These are phyloP conservation scores for Scolopax mira DNA, from an alignment of 2,113 vertebrate species.

Conservation along the genomic window DNA sequence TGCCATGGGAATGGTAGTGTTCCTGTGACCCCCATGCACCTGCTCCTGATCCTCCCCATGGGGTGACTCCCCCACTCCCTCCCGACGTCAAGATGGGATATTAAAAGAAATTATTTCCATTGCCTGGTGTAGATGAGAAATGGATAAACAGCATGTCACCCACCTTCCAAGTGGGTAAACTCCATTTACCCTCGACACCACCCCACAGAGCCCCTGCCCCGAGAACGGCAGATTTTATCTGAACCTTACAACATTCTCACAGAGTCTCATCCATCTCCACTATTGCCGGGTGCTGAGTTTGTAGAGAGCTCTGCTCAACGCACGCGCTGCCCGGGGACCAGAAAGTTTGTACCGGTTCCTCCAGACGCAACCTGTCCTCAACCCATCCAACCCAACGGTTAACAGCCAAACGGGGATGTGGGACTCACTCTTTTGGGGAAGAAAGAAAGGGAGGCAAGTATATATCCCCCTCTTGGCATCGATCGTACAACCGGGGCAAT, in stretches of 20 bases:
- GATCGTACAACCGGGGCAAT: accelerated
- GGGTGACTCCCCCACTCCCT: background rate
- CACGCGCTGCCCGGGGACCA: accelerated
- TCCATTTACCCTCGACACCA: constrained; percentile 42
- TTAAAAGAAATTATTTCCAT: constrained; percentile 37
- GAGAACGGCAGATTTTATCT: constrained; percentile 46
- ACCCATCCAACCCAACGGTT: too few relatives aligned
- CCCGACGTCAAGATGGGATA: background rate
- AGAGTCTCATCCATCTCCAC: constrained; percentile 39
- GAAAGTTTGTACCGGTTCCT: background rate
- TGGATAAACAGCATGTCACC: constrained; percentile 49
- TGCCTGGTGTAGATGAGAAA: constrained; percentile 39
- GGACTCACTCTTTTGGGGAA: too few relatives aligned
- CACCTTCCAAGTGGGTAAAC: constrained; percentile 3
- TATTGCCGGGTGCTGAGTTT: accelerated
- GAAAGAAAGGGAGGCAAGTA: background rate
- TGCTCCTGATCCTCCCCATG: background rate
- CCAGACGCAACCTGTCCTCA: background rate
- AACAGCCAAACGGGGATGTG: background rate
- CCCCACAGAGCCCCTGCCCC: background rate
- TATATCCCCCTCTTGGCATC: background rate
- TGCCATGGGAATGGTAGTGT: background rate
- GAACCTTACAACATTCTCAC: constrained; percentile 22
- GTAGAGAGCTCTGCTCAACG: accelerated
- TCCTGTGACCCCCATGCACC: constrained; percentile 3